Percentiles rank a stretch among this genome's conserved stretches.
Evolutionary conservation across 2,797 vertebrate species (phyloP).

Genomic region (Tadarida brasiliensis): DNA sequence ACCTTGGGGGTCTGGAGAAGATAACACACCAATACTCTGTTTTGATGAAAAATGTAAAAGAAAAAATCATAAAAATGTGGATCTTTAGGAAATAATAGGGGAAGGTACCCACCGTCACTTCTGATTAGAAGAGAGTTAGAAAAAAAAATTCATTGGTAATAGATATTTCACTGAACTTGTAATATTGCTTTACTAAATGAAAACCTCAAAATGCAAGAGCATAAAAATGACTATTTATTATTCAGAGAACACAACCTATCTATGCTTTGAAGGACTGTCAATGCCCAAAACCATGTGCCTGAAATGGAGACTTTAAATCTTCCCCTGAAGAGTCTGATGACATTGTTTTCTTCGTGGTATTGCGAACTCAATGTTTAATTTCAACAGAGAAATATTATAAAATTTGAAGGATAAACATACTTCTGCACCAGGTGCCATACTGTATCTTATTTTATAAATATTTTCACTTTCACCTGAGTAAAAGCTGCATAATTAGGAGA

Average conservation of each 20-base stretch:
- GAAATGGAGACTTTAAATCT: background rate
- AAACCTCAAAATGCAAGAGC: slow-evolving; percentile 48
- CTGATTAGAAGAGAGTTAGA: slow-evolving; percentile 23
- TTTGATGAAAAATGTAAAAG: slow-evolving; percentile 51
- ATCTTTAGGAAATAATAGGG: slow-evolving; percentile 17
- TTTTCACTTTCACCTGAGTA: slow-evolving; percentile 80
- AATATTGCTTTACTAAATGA: slow-evolving; percentile 52
- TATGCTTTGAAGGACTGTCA: background rate
- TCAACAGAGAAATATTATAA: slow-evolving; percentile 82
- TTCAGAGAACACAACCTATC: background rate
- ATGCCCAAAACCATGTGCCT: background rate
- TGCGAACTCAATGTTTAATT: slow-evolving; percentile 44
- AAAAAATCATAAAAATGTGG: background rate
- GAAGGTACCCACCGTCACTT: slow-evolving; percentile 36
- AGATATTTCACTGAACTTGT: slow-evolving; percentile 37
- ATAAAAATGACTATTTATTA: background rate
- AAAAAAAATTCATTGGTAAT: background rate
- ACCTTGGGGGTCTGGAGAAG: background rate
- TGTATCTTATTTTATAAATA: slow-evolving; percentile 84
- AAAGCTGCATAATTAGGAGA: slow-evolving; percentile 82
- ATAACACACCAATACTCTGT: slow-evolving; percentile 60
- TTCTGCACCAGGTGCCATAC: slow-evolving; percentile 81
- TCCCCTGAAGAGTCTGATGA: background rate
- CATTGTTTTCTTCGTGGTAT: background rate
- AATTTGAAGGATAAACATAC: slow-evolving; percentile 83